These are phyloP conservation scores for Tychaedon coryphoeus DNA, from an alignment of 2,113 vertebrate species.

Conservation along the genomic window DNA sequence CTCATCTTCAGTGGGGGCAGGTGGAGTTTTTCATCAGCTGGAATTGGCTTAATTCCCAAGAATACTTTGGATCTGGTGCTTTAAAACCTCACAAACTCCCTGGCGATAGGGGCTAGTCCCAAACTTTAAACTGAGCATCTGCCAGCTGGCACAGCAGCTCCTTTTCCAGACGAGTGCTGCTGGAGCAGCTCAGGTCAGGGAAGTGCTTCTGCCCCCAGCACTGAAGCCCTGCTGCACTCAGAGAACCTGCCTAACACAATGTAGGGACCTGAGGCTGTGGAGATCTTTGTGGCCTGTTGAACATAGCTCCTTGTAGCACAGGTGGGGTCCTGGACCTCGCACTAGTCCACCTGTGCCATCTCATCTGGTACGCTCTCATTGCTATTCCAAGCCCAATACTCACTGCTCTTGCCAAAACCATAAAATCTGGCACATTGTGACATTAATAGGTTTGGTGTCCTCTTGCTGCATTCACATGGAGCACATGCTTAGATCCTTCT, in stretches of 20 bases:
- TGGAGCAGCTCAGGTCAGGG: neutral
- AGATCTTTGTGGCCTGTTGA: neutral
- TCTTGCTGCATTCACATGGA: neutral
- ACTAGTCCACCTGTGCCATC: neutral
- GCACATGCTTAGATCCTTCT: fast-evolving
- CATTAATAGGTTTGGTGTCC: neutral
- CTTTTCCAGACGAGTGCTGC: fast-evolving
- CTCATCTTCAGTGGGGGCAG: neutral
- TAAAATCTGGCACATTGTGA: fast-evolving
- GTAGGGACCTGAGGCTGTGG: fast-evolving
- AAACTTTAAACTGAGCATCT: neutral
- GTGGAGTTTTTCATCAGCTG: neutral
- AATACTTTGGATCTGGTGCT: neutral
- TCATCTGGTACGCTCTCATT: neutral
- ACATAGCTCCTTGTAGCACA: neutral
- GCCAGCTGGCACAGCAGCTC: neutral
- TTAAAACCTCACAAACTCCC: neutral
- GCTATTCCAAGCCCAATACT: neutral
- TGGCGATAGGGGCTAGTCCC: neutral
- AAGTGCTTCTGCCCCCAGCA: neutral
- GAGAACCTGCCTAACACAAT: neutral
- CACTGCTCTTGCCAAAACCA: neutral
- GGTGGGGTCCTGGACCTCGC: neutral
- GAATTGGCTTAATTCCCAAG: neutral
- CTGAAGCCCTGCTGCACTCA: neutral